Evolutionary conservation across 2,797 vertebrate species (phyloP).

Genomic region (Miichthys miiuy): DNA sequence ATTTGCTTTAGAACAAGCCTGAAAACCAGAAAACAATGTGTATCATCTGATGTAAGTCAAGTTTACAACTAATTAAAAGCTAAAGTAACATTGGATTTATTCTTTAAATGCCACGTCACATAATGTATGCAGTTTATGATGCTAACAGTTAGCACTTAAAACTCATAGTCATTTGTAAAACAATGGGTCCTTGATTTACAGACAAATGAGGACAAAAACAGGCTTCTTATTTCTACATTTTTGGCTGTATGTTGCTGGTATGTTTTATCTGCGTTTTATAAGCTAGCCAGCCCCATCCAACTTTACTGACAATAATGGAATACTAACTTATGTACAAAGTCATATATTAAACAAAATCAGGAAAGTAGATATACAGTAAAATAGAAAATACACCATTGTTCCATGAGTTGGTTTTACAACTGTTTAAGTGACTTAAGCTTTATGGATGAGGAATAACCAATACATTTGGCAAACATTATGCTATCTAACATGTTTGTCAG

Average conservation of each 20-base stretch:
- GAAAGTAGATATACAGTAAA: not conserved
- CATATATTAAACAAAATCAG: not conserved
- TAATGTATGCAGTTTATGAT: too few relatives aligned
- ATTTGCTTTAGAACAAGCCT: not conserved
- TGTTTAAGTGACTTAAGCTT: too few relatives aligned
- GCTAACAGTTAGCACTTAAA: too few relatives aligned
- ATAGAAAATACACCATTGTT: not conserved
- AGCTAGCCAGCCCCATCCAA: not conserved
- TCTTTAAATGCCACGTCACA: not conserved
- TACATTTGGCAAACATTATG: too few relatives aligned
- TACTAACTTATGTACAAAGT: not conserved
- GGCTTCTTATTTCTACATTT: not conserved
- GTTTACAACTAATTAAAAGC: not conserved
- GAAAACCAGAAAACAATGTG: slow-evolving; percentile 10
- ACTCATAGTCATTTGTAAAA: not conserved
- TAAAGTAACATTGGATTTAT: not conserved
- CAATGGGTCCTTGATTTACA: not conserved
- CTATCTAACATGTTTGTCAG: too few relatives aligned
- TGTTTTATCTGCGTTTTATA: not conserved
- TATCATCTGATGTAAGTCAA: not conserved
- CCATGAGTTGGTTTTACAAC: too few relatives aligned
- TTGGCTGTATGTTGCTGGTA: not conserved
- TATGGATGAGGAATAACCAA: too few relatives aligned
- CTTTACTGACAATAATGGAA: not conserved
- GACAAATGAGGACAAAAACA: not conserved